Evolutionary conservation across 2,888 invertebrate genomes (phyloP).

Genomic region (Myathropa florea): DNA sequence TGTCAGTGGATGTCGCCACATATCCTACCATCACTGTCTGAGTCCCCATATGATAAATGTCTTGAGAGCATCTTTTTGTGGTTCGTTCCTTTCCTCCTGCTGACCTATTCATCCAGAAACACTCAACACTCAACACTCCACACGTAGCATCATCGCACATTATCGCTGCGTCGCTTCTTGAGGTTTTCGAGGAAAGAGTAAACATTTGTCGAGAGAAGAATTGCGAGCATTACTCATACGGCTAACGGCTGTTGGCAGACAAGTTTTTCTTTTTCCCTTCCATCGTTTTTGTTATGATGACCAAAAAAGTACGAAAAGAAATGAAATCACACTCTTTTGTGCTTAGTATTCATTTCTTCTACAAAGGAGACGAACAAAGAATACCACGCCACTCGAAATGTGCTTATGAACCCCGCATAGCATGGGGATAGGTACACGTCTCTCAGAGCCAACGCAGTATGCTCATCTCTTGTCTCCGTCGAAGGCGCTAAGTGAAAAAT

Average conservation of each 20-base stretch:
- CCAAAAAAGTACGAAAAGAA: constrained; percentile 7
- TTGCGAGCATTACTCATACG: constrained; percentile 60
- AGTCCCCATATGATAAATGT: neutral
- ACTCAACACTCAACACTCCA: constrained; percentile 36
- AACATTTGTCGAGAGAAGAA: constrained; percentile 55
- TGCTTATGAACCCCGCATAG: constrained; percentile 3
- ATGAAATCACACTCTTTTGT: neutral
- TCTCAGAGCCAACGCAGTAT: constrained; percentile 19
- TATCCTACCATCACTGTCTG: neutral
- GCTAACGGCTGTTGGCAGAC: constrained; percentile 51
- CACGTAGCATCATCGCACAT: constrained; percentile 28
- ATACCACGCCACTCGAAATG: constrained; percentile 21
- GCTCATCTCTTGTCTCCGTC: neutral
- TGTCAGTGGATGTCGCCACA: neutral
- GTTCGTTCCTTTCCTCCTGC: neutral
- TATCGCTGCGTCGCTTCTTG: constrained; percentile 10
- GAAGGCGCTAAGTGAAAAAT: constrained; percentile 29
- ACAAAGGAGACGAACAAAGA: constrained; percentile 39
- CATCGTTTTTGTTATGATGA: neutral
- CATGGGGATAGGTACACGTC: neutral
- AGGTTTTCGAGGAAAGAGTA: constrained; percentile 50
- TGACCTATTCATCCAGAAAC: constrained; percentile 54
- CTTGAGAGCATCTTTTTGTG: neutral
- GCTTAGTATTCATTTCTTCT: neutral
- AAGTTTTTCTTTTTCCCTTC: constrained; percentile 9